Conservation (phyloP, 2,888 invertebrate genomes). For the Eristalinus aeneus region DNA sequence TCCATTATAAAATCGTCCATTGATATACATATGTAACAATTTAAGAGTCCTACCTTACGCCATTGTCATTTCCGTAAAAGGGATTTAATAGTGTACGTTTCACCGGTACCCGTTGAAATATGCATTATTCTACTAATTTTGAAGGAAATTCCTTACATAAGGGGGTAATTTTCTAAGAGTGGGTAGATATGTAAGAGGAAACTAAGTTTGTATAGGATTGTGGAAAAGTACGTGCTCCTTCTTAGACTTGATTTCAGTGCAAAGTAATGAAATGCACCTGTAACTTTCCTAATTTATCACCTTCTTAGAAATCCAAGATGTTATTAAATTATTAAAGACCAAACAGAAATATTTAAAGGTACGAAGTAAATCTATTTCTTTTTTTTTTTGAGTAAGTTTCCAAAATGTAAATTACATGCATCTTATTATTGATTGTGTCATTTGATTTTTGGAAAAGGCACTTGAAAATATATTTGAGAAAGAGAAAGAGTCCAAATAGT, state of each 20-base stretch:
- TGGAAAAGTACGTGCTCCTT: conserved; percentile 21
- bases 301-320: no score
- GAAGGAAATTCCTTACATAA: conserved; percentile 6
- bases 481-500: no score
- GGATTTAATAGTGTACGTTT: background rate
- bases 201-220: background rate
- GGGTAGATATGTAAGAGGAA: no score
- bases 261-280: conserved; percentile 38
- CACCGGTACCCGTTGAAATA: conserved; percentile 4
- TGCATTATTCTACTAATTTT: conserved; percentile 43
- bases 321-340: no score
- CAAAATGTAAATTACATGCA: no score
- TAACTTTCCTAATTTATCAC: no score
- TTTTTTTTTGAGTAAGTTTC: no score
- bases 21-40: background rate
- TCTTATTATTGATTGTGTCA: no score
- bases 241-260: conserved; percentile 20
- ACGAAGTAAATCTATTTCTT: no score
- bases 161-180: background rate
- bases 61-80: background rate
- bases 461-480: no score
- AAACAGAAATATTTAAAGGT: no score
- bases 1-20: background rate
- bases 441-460: no score
- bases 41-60: background rate